Evolutionary conservation across 2,797 vertebrate species (phyloP).

Genomic region (Onychomys torridus): DNA sequence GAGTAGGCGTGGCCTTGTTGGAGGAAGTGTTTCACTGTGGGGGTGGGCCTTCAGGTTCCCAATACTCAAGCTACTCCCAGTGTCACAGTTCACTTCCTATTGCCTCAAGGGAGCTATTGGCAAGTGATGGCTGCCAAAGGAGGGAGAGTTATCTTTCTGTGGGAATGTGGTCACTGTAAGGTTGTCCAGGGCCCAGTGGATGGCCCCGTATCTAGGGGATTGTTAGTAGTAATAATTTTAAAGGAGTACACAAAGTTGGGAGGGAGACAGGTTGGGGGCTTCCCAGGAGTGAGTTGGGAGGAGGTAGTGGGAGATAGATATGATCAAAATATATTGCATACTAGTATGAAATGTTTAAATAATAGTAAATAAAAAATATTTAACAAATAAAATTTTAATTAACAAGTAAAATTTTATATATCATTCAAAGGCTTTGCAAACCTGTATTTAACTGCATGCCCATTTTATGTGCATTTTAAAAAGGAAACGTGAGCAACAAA

Average conservation of each 20-base stretch:
- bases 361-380: neutral
- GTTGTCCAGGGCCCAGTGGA: neutral
- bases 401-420: neutral
- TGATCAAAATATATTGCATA: neutral
- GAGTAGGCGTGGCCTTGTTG: no score
- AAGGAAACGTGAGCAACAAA: neutral
- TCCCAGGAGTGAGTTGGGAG: neutral
- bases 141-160: neutral
- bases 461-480: constrained; percentile 72
- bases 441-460: neutral
- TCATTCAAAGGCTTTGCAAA: constrained; percentile 71
- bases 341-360: neutral
- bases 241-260: neutral
- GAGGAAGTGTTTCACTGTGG: no score
- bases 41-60: no score
- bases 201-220: neutral
- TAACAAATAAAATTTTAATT: neutral
- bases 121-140: neutral
- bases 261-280: neutral
- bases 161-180: neutral
- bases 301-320: neutral
- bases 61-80: no score
- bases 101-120: neutral
- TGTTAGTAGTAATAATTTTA: neutral
- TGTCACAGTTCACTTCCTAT: no score